Evolutionary conservation across 1,140 invertebrate genomes (phyloP), one percentile per base, ranked within the genome.

Genomic region (Steinernema khuongi): DNA sequence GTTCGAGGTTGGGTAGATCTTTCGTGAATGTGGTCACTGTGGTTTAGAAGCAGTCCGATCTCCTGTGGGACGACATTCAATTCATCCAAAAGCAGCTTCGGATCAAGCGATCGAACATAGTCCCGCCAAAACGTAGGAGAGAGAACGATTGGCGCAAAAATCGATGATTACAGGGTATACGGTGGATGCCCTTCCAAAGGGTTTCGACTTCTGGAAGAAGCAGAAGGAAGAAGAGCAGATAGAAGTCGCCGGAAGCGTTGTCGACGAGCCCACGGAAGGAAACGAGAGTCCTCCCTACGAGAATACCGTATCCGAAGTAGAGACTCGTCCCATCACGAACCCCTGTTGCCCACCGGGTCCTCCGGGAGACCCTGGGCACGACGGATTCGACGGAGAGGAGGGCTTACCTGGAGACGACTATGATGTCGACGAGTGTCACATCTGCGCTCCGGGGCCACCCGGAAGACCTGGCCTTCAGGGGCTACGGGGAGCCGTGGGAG

Each of bases 271-370:
- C n/a, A 60, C 26, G 50, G 50, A 60, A 60, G 50, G 26, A 41
- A n/a, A 11, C 36, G 36, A 11, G 7, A 41, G 50, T 22, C 50
- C 7, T 22, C 50, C 7, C 50, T 60, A 22, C 26, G 14, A 14
- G 11, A 60, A 60, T 60, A 60, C 50, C 50, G 50, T 60, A 60
- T n/a, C n/a, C n/a, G n/a, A n/a, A n/a, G 50, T 60, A 14, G 50
- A 60, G 50, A 60, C 50, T 60, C 4, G 14, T 7, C 2, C 26
- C 26, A 22, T 2, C 50, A 22, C 7, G 4, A 26, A 60, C 26
- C 14, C 2, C 11, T 60, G 50, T 22, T 60, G 50, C 26, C 14
- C 22, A n/a, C n/a, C n/a, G 11, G 50, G 50, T 14, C 50, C 50
- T 14, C 50, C 50, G 22, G 50, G 50, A 60, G 50, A 60, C 26